Conservation (phyloP, 1,140 invertebrate genomes). For the Hycleus phaleratus region DNA sequence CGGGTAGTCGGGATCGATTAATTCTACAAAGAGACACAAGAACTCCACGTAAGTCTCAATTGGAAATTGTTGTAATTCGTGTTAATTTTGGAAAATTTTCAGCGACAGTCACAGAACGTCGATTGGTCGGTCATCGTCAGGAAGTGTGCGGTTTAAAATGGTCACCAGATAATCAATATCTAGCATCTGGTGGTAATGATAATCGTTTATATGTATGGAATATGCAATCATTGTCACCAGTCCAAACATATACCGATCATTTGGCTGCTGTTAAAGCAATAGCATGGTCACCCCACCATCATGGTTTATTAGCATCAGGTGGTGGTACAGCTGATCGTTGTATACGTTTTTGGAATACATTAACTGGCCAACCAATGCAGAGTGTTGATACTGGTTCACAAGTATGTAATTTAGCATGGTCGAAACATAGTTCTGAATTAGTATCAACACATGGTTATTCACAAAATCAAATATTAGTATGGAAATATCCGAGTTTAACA, state of each 20-base stretch:
- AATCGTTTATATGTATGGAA: conserved; percentile 99
- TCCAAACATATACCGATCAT: conserved; percentile 97
- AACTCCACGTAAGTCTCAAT: conserved; percentile 56
- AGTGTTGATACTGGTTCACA: conserved; percentile 96
- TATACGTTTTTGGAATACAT: conserved; percentile 98
- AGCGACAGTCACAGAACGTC: conserved; percentile 63
- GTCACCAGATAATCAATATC: conserved; percentile 97
- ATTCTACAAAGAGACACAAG: conserved; percentile 94
- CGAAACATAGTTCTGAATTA: conserved; percentile 95
- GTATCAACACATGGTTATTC: conserved; percentile 99
- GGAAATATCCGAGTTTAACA: conserved; percentile 97
- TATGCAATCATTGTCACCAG: conserved; percentile 75
- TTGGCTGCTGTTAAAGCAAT: conserved; percentile 98
- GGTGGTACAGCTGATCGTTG: conserved; percentile 98
- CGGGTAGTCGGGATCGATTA: conserved; percentile 88
- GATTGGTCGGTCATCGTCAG: conserved; percentile 87
- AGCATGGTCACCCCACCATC: conserved; percentile 99
- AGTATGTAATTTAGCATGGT: conserved; percentile 99
- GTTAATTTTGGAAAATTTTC: conserved; percentile 14
- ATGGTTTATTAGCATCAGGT: conserved; percentile 93
- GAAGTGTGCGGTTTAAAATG: conserved; percentile 99
- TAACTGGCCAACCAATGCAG: conserved; percentile 98
- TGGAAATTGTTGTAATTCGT: not conserved
- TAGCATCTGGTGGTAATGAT: conserved; percentile 98
- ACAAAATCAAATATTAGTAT: conserved; percentile 98